Percentiles rank a stretch among this genome's conserved stretches.
phyloP scores from a whole-genome alignment of 2,888 invertebrate species.

The Colostygia pectinataria region DNA sequence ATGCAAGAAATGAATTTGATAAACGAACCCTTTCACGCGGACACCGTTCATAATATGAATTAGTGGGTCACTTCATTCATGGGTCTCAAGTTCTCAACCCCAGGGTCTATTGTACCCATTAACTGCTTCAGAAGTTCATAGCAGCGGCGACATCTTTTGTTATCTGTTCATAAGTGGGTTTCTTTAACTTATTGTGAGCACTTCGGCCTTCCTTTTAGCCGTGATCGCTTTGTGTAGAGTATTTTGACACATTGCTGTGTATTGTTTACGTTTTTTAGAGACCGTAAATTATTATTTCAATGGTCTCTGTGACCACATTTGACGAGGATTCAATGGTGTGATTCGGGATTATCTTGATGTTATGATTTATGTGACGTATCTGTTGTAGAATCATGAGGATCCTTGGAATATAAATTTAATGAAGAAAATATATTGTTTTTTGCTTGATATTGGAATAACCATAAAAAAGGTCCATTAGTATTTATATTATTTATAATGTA shows the following conservation, averaged over 20 bases:
- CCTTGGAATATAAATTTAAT: constrained; percentile 26
- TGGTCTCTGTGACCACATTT: constrained; percentile 49
- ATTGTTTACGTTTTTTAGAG: constrained; percentile 71
- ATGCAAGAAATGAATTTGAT: constrained; percentile 44
- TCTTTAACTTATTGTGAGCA: constrained; percentile 55
- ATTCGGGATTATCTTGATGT: constrained; percentile 61
- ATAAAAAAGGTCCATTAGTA: too few relatives aligned
- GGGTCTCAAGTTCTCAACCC: constrained; percentile 50
- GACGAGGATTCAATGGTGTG: constrained; percentile 66
- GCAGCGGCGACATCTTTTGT: constrained; percentile 63
- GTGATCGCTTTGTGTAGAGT: constrained; percentile 67
- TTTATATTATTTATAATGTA: too few relatives aligned
- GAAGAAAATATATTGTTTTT: background rate
- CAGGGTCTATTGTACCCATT: constrained; percentile 70
- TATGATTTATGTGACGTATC: constrained; percentile 65
- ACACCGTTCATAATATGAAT: constrained; percentile 65
- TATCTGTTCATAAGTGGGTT: constrained; percentile 51
- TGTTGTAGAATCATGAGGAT: constrained; percentile 34
- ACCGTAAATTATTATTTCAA: constrained; percentile 69
- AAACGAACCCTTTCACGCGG: constrained; percentile 57
- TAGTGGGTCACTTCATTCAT: constrained; percentile 63
- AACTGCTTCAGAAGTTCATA: constrained; percentile 82
- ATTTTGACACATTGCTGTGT: constrained; percentile 78
- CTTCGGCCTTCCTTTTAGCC: constrained; percentile 48
- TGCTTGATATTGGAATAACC: background rate